These are phyloP conservation scores for Sarcophaga carnaria DNA, from an alignment of 2,888 invertebrate genomes.

Conservation along the genomic window DNA sequence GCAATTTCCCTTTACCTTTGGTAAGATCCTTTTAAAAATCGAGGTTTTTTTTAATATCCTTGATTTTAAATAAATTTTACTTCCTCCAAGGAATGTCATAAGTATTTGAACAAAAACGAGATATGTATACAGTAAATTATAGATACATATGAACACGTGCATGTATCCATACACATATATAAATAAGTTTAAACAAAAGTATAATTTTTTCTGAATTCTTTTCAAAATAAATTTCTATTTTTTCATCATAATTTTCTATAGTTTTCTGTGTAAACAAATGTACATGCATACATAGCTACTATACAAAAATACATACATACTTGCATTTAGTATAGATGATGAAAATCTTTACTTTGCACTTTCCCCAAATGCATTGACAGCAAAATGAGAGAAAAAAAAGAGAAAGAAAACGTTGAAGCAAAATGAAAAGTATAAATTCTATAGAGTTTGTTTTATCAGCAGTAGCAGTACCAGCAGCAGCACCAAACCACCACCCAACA, in stretches of 20 bases:
- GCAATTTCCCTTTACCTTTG: background rate
- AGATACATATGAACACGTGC: background rate
- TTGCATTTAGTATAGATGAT: conserved; percentile 21
- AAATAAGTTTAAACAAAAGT: conserved; percentile 17
- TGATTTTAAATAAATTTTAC: conserved; percentile 17
- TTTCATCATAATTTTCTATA: background rate
- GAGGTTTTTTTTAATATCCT: conserved; percentile 15
- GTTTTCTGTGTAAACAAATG: background rate
- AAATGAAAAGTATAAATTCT: conserved; percentile 37
- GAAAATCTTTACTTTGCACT: conserved; percentile 56
- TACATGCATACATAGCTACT: no score
- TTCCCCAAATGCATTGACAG: conserved; percentile 60
- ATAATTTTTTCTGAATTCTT: conserved; percentile 2
- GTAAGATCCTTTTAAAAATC: background rate
- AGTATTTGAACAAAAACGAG: background rate
- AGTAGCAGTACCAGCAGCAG: background rate
- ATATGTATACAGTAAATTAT: background rate
- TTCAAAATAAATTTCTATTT: background rate
- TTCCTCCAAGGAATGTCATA: conserved; percentile 21
- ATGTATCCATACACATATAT: background rate
- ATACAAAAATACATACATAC: background rate
- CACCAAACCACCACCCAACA: background rate
- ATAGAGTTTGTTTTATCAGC: conserved; percentile 47
- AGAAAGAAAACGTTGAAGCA: background rate
- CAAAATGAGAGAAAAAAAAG: conserved; percentile 27